A percentile compares a stretch with the other conserved stretches of the same genome.
phyloP scores from a whole-genome alignment of 2,113 vertebrate species.

The Vanacampus margaritifer region DNA sequence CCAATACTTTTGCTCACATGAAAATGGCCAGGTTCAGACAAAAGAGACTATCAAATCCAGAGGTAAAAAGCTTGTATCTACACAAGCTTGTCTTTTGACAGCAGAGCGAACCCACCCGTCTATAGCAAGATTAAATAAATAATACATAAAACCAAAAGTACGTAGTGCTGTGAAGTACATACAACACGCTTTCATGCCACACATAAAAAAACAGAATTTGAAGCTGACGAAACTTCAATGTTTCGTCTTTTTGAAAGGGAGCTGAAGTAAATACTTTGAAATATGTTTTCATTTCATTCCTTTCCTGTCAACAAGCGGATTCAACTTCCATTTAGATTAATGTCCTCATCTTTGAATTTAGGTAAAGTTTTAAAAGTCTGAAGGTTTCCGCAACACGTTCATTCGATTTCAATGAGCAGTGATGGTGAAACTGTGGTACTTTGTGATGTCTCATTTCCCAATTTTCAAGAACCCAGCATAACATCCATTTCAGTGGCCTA shows the following conservation, averaged over 20 bases:
- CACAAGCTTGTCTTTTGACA: neutral
- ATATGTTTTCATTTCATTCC: no score
- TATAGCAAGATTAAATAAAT: neutral
- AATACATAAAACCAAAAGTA: neutral
- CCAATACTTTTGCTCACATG: no score
- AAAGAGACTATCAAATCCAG: no score
- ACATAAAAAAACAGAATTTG: neutral
- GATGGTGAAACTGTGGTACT: no score
- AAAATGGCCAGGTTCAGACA: no score
- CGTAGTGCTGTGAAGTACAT: neutral
- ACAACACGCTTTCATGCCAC: neutral
- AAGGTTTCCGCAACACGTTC: neutral
- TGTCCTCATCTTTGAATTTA: neutral
- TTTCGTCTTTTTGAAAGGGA: slow-evolving; percentile 10
- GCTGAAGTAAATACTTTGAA: slow-evolving; percentile 4
- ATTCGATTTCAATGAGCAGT: no score
- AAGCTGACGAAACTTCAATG: slow-evolving; percentile 4
- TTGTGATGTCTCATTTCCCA: no score
- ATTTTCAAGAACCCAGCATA: no score
- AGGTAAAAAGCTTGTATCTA: no score
- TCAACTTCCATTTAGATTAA: neutral
- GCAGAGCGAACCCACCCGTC: neutral
- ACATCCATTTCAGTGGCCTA: no score
- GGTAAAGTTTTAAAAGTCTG: neutral
- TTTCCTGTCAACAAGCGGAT: no score